Percentiles rank a stretch among this genome's conserved stretches.
These are phyloP conservation scores for Puma concolor DNA, from an alignment of 2,113 vertebrate genomes.

Conservation along the genomic window DNA sequence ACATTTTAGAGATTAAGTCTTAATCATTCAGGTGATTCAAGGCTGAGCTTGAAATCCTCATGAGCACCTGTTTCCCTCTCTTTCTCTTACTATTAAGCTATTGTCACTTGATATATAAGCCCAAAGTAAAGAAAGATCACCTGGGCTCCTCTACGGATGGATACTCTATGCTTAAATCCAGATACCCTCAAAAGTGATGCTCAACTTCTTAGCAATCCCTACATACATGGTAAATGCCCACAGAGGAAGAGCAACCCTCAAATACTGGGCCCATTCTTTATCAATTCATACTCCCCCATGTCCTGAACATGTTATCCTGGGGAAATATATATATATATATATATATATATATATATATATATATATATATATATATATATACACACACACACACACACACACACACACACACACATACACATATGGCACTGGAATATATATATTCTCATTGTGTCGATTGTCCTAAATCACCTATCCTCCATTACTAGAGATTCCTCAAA, in stretches of 20 bases:
- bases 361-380: fast-evolving
- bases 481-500: background rate
- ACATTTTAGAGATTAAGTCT: background rate
- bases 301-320: background rate
- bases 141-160: background rate
- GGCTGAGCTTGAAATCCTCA: background rate
- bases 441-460: background rate
- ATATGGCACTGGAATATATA: too few relatives aligned
- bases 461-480: background rate
- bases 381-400: too few relatives aligned
- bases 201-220: background rate
- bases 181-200: background rate
- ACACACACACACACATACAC: too few relatives aligned
- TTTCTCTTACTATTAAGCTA: background rate
- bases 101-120: background rate
- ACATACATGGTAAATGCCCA: background rate
- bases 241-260: background rate
- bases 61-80: background rate
- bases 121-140: background rate
- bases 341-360: too few relatives aligned
- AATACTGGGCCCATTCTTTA: background rate
- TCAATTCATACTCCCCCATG: background rate
- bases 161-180: background rate
- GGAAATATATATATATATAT: background rate
- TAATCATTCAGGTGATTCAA: background rate